A percentile compares a stretch with the other conserved stretches of the same genome.
Evolutionary conservation across 2,797 vertebrate species (phyloP).

Genomic region (Gambusia yucatana): DNA sequence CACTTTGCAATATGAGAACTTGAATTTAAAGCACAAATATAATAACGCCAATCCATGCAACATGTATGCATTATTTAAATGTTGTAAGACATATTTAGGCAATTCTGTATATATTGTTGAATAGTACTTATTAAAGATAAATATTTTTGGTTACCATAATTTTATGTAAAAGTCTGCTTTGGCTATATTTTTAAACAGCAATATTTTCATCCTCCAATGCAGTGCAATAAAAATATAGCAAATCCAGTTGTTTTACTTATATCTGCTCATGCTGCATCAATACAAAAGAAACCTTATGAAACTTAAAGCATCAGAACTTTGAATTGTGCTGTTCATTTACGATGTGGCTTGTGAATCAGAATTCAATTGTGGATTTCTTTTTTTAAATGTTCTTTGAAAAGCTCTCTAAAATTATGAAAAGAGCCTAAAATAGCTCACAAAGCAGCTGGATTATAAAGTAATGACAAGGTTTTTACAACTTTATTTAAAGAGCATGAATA

Average conservation of each 20-base stretch:
- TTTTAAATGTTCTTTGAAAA: slow-evolving; percentile 27
- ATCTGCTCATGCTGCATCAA: slow-evolving; percentile 26
- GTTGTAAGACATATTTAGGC: slow-evolving; percentile 40
- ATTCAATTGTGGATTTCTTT: slow-evolving; percentile 19
- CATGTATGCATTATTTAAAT: background rate
- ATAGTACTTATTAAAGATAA: slow-evolving; percentile 17
- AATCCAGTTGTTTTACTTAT: slow-evolving; percentile 25
- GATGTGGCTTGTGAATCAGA: slow-evolving; percentile 46
- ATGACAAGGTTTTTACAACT: background rate
- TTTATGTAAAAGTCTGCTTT: slow-evolving; percentile 7
- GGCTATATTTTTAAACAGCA: slow-evolving; percentile 25
- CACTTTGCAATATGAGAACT: slow-evolving; percentile 50
- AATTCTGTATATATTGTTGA: slow-evolving; percentile 22
- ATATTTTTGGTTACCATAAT: slow-evolving; percentile 8
- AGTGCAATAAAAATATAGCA: slow-evolving; percentile 9
- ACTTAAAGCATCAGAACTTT: slow-evolving; percentile 14
- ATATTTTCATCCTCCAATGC: slow-evolving; percentile 22
- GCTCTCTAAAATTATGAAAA: background rate
- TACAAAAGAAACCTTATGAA: slow-evolving; percentile 48
- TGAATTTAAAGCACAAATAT: slow-evolving; percentile 23
- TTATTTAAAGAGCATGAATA: background rate
- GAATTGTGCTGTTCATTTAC: slow-evolving; percentile 37
- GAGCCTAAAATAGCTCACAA: background rate
- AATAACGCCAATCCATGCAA: slow-evolving; percentile 24
- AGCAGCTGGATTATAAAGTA: background rate